Conservation (phyloP, 2,888 invertebrate species). For the Drosophila imparisetae region DNA sequence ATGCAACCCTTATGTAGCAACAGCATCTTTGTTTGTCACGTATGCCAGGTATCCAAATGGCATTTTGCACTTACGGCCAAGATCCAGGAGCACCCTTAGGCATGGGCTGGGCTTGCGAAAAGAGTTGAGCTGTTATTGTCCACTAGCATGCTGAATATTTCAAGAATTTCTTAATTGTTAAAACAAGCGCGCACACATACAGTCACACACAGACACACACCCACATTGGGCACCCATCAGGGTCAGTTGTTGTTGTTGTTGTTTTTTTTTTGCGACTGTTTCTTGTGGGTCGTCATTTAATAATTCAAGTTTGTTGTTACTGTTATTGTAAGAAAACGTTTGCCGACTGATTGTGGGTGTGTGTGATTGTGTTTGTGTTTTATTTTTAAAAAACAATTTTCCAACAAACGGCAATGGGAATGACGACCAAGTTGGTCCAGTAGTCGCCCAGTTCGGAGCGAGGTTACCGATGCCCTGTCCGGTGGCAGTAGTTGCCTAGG, state of each 20-base stretch:
- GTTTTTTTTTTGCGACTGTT: slow-evolving; percentile 22
- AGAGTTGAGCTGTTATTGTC: slow-evolving; percentile 39
- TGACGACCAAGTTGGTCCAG: slow-evolving; percentile 65
- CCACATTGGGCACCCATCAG: slow-evolving; percentile 16
- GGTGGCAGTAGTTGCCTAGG: slow-evolving; percentile 38
- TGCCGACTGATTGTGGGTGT: slow-evolving; percentile 16
- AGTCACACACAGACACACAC: slow-evolving; percentile 4
- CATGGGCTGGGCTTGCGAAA: slow-evolving; percentile 17
- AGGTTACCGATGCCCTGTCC: slow-evolving; percentile 21
- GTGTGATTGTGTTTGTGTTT: slow-evolving; percentile 39
- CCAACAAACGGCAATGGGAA: slow-evolving; percentile 65
- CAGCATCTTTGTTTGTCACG: no score
- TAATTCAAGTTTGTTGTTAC: slow-evolving; percentile 64
- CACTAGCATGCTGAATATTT: slow-evolving; percentile 59
- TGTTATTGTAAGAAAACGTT: slow-evolving; percentile 47
- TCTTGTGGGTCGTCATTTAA: slow-evolving; percentile 65
- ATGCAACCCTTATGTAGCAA: background rate
- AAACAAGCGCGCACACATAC: slow-evolving; percentile 38
- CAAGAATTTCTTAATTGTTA: slow-evolving; percentile 75
- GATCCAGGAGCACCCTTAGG: slow-evolving; percentile 44
- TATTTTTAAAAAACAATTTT: slow-evolving; percentile 74
- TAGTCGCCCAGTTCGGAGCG: slow-evolving; percentile 10
- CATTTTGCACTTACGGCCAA: slow-evolving; percentile 43
- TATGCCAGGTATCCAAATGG: slow-evolving; percentile 2
- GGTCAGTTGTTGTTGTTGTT: slow-evolving; percentile 39